A percentile compares a stretch with the other conserved stretches of the same genome.
These are phyloP conservation scores for Pectinophora gossypiella DNA, from an alignment of 1,140 invertebrate species.

Conservation along the genomic window DNA sequence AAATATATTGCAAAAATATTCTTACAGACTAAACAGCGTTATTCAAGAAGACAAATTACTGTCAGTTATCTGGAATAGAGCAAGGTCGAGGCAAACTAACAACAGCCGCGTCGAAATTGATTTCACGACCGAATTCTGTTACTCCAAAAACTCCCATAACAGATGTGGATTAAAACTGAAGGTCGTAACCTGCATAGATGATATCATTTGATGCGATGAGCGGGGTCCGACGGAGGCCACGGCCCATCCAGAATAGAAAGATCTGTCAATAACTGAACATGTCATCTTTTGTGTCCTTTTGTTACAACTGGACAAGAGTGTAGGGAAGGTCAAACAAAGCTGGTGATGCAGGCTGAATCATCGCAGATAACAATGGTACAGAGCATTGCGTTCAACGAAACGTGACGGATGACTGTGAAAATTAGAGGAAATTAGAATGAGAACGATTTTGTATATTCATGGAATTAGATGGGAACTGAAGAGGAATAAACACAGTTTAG, in stretches of 20 bases:
- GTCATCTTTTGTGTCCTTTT: neutral
- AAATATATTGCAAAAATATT: too few species aligned
- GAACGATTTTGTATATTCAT: neutral
- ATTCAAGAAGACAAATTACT: too few species aligned
- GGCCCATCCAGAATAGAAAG: conserved; percentile 13
- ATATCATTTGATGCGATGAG: conserved; percentile 32
- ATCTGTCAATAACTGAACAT: conserved; percentile 6
- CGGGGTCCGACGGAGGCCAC: conserved; percentile 18
- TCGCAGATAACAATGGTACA: conserved; percentile 28
- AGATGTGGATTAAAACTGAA: conserved; percentile 33
- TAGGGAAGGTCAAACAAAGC: conserved; percentile 13
- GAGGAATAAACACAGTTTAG: too few species aligned
- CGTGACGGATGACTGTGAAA: conserved; percentile 13
- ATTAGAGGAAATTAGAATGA: conserved; percentile 1
- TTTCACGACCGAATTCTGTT: conserved; percentile 14
- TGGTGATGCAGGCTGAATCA: conserved; percentile 31
- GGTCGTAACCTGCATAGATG: conserved; percentile 36
- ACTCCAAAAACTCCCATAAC: conserved; percentile 17
- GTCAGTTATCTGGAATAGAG: too few species aligned
- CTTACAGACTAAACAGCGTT: too few species aligned
- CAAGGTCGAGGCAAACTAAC: conserved; percentile 18
- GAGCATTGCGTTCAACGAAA: conserved; percentile 23
- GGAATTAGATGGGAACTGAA: too few species aligned
- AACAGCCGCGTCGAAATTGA: conserved; percentile 26
- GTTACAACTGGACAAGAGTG: neutral